phyloP scores from a whole-genome alignment of 2,888 invertebrate species.

The Lutraria lutraria region DNA sequence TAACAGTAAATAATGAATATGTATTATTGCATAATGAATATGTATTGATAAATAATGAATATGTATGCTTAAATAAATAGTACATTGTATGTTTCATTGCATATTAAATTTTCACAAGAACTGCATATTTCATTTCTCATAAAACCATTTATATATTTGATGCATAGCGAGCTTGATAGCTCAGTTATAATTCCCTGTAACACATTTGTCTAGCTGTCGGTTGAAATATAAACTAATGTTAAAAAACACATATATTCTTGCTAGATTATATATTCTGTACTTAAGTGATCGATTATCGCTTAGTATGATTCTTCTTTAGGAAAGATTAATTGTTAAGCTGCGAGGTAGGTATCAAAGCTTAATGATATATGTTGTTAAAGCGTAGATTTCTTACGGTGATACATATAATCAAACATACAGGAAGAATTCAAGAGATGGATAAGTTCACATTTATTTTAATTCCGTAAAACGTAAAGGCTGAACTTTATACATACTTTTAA shows the following conservation, averaged over 20 bases:
- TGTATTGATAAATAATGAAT: too few species aligned
- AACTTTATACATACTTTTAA: too few species aligned
- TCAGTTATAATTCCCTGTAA: neutral
- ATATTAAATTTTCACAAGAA: too few species aligned
- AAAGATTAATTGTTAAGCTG: neutral
- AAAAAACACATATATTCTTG: neutral
- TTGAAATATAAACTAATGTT: neutral
- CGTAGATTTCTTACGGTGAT: too few species aligned
- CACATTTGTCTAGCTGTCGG: neutral
- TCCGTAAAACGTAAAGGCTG: too few species aligned
- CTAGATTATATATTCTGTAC: neutral
- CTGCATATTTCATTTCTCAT: neutral
- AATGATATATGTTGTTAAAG: neutral
- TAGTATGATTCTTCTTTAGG: neutral
- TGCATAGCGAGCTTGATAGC: neutral
- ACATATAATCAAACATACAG: too few species aligned
- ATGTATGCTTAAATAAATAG: too few species aligned
- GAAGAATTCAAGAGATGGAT: too few species aligned
- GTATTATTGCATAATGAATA: too few species aligned
- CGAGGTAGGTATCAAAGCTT: neutral
- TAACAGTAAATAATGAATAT: too few species aligned
- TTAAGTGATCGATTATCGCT: neutral
- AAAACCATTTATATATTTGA: neutral
- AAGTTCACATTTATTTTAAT: too few species aligned
- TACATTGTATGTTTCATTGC: too few species aligned